These are phyloP conservation scores for Scaptomyza graminum DNA, from an alignment of 1,140 invertebrate species.

Conservation along the genomic window DNA sequence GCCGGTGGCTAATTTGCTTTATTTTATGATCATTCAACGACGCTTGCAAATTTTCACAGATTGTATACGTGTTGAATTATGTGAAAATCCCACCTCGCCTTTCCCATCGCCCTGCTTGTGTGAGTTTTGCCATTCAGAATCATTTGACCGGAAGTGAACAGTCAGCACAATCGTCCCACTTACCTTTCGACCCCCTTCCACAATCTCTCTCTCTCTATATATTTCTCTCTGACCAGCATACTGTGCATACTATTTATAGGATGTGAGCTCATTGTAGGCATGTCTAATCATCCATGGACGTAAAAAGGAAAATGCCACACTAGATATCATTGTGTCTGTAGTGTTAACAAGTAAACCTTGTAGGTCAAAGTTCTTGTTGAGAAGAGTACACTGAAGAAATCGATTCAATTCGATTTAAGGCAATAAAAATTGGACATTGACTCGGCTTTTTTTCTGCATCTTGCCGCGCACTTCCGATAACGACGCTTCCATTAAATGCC, in stretches of 20 bases:
- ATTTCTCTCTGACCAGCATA: no score
- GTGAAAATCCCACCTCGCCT: conserved; percentile 5
- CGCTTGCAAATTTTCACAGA: conserved; percentile 70
- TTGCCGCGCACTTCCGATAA: conserved; percentile 28
- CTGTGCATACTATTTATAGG: background rate
- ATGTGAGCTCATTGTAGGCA: conserved; percentile 13
- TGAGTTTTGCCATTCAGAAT: conserved; percentile 54
- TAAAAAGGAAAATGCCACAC: conserved; percentile 68
- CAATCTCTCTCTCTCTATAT: no score
- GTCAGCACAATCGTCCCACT: conserved; percentile 75
- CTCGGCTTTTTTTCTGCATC: conserved; percentile 39
- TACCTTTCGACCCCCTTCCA: conserved; percentile 43
- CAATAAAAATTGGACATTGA: conserved; percentile 81
- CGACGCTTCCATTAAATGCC: conserved; percentile 28
- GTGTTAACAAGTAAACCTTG: conserved; percentile 1
- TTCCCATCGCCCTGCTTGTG: conserved; percentile 33
- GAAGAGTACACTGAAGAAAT: conserved; percentile 70
- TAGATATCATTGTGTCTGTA: conserved; percentile 55
- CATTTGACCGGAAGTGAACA: conserved; percentile 81
- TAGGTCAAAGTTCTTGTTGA: conserved; percentile 31
- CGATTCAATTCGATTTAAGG: conserved; percentile 65
- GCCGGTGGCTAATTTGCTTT: conserved; percentile 73
- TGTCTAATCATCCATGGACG: conserved; percentile 75
- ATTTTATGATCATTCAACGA: conserved; percentile 71
- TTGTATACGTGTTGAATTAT: conserved; percentile 53